Percentiles rank a stretch among this genome's conserved stretches.
phyloP scores from a whole-genome alignment of 2,888 invertebrate species.

The Bellardia bayeri region DNA sequence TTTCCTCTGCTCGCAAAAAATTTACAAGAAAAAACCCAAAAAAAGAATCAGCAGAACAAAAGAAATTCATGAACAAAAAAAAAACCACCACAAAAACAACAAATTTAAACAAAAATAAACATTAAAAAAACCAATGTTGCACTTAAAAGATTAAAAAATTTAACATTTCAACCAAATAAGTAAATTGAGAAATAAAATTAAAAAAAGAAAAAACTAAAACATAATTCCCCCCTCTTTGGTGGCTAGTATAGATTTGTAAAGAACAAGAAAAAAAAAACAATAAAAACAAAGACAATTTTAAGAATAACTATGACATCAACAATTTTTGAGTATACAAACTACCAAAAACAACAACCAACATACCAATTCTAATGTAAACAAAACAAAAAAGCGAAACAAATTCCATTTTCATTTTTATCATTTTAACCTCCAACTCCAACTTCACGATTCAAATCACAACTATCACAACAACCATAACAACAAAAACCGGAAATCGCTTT shows the following conservation, averaged over 20 bases:
- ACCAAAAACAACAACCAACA: constrained; percentile 2
- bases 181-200: constrained; percentile 14
- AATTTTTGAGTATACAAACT: constrained; percentile 33
- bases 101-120: constrained; percentile 54
- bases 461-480: neutral
- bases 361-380: constrained; percentile 69
- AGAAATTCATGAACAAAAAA: constrained; percentile 33
- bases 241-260: constrained; percentile 63
- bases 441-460: neutral
- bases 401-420: constrained; percentile 3
- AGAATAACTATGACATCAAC: constrained; percentile 1
- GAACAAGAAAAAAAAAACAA: constrained; percentile 29
- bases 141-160: constrained; percentile 76
- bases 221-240: constrained; percentile 55
- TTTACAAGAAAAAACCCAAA: constrained; percentile 33
- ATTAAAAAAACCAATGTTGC: constrained; percentile 74
- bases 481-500: constrained; percentile 47
- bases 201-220: constrained; percentile 24
- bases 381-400: constrained; percentile 71
- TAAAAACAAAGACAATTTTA: constrained; percentile 9
- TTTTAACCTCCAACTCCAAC: constrained; percentile 5
- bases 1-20: constrained; percentile 56
- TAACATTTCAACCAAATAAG: constrained; percentile 70
- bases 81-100: constrained; percentile 13
- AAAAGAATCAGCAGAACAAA: constrained; percentile 38